Percentiles rank a stretch among this genome's conserved stretches.
These are phyloP conservation scores for Eudasyphora cyanicolor DNA, from an alignment of 2,888 invertebrate genomes.

Conservation along the genomic window DNA sequence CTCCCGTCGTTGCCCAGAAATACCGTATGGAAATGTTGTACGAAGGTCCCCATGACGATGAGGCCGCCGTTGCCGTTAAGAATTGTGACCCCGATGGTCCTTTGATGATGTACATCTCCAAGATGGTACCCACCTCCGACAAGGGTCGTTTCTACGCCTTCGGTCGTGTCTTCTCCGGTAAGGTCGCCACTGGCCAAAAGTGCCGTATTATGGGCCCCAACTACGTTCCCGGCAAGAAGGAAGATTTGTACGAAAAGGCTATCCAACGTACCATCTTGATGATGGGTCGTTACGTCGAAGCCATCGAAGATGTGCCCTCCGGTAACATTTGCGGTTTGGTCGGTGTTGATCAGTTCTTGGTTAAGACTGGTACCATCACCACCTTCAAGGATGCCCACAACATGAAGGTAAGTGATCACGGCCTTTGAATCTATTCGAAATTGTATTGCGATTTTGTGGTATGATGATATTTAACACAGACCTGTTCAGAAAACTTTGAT, in stretches of 20 bases:
- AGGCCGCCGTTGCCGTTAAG: slow-evolving; percentile 94
- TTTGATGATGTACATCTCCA: slow-evolving; percentile 99
- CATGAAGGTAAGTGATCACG: slow-evolving; percentile 85
- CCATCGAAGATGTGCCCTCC: slow-evolving; percentile 99
- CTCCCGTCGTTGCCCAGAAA: slow-evolving; percentile 98
- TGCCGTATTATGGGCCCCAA: slow-evolving; percentile 99
- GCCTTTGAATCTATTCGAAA: not conserved
- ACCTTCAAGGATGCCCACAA: slow-evolving; percentile 99
- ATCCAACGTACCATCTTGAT: slow-evolving; percentile 99
- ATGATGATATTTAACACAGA: slow-evolving; percentile 69
- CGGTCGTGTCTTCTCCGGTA: slow-evolving; percentile 99
- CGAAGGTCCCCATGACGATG: slow-evolving; percentile 98
- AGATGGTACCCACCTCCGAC: slow-evolving; percentile 99
- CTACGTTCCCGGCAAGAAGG: slow-evolving; percentile 98
- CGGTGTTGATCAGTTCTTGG: slow-evolving; percentile 99
- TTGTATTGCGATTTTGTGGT: not conserved
- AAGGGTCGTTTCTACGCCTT: slow-evolving; percentile 99
- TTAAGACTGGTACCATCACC: slow-evolving; percentile 99
- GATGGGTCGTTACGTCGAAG: slow-evolving; percentile 99
- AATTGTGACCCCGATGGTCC: slow-evolving; percentile 98
- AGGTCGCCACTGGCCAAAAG: slow-evolving; percentile 93
- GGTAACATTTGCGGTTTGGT: slow-evolving; percentile 99
- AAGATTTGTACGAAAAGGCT: slow-evolving; percentile 98
- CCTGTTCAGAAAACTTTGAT: slow-evolving; percentile 70
- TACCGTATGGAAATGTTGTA: slow-evolving; percentile 99